Percentiles rank a stretch among this genome's conserved stretches.
phyloP scores from a whole-genome alignment of 2,888 invertebrate genomes.

The Caenorhabditis auriculariae region DNA sequence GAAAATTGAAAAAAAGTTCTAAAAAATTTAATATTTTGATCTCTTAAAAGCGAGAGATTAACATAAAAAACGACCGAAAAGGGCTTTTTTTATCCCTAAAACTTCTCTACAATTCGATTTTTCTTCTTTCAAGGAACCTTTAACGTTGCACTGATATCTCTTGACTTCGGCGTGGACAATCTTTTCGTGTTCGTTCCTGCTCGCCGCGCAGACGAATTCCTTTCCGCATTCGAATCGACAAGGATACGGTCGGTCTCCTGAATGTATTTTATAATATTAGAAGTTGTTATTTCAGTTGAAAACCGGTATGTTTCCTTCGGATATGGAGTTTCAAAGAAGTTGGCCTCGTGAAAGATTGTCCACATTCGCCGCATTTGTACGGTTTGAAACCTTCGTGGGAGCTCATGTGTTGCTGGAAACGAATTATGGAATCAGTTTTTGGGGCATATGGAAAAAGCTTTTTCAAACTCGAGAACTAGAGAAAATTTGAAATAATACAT shows the following conservation, averaged over 20 bases:
- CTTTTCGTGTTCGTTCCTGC: slow-evolving; percentile 50
- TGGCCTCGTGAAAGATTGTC: slow-evolving; percentile 24
- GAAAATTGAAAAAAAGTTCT: no score
- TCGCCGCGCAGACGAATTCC: slow-evolving; percentile 36
- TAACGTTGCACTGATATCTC: slow-evolving; percentile 24
- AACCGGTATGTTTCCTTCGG: slow-evolving; percentile 38
- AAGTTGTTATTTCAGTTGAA: background rate
- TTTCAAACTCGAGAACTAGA: no score
- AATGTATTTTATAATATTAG: background rate
- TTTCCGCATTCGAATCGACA: slow-evolving; percentile 45
- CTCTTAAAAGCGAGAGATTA: background rate
- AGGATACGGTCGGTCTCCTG: slow-evolving; percentile 32
- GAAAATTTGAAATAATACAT: no score
- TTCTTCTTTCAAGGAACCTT: slow-evolving; percentile 6
- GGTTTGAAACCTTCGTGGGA: slow-evolving; percentile 50
- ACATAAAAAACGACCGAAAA: background rate
- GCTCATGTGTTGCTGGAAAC: slow-evolving; percentile 42
- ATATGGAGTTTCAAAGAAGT: slow-evolving; percentile 44
- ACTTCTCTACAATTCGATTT: background rate
- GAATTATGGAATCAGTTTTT: background rate
- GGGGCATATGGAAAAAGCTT: background rate
- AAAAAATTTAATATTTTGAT: no score
- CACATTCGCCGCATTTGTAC: slow-evolving; percentile 44
- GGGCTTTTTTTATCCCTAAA: background rate
- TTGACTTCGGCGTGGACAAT: slow-evolving; percentile 45